Percentiles rank a stretch among this genome's conserved stretches.
These are phyloP conservation scores for Caenorhabditis drosophilae DNA, from an alignment of 2,888 invertebrate species.

Conservation along the genomic window DNA sequence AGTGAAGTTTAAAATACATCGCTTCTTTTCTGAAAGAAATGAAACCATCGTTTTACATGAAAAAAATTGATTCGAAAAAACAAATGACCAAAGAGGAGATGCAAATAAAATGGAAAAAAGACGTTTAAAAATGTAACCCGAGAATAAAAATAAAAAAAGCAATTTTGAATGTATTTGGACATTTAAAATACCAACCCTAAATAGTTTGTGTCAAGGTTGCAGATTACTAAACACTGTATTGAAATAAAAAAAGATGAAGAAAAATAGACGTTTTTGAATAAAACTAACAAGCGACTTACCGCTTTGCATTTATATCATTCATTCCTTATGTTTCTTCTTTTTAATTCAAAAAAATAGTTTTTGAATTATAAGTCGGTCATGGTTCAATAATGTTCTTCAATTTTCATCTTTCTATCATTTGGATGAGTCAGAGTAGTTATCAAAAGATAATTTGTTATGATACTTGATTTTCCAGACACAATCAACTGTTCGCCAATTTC, in stretches of 20 bases:
- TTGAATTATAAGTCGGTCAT: too few species aligned
- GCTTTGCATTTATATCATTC: constrained; percentile 39
- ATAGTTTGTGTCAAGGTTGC: constrained; percentile 35
- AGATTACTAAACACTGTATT: constrained; percentile 36
- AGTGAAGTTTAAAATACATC: not conserved
- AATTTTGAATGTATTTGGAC: constrained; percentile 9
- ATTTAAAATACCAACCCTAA: constrained; percentile 21
- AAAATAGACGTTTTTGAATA: not conserved
- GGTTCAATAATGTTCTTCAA: too few species aligned
- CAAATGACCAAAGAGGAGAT: too few species aligned
- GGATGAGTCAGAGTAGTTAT: too few species aligned
- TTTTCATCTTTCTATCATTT: too few species aligned
- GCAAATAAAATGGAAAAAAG: not conserved
- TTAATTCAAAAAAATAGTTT: too few species aligned
- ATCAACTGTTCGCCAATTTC: too few species aligned
- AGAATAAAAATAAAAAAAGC: constrained; percentile 1
- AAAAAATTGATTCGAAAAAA: constrained; percentile 10
- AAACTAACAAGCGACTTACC: constrained; percentile 20
- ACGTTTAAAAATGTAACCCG: not conserved
- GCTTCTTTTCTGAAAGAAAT: not conserved
- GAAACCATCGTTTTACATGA: constrained; percentile 8
- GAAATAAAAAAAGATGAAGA: constrained; percentile 15
- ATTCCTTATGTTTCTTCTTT: constrained; percentile 31
- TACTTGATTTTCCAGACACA: too few species aligned
- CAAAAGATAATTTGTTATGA: too few species aligned